Evolutionary conservation across 2,888 invertebrate genomes (phyloP), one percentile per base, ranked within the genome.

Genomic region (Microchrysa polita): DNA sequence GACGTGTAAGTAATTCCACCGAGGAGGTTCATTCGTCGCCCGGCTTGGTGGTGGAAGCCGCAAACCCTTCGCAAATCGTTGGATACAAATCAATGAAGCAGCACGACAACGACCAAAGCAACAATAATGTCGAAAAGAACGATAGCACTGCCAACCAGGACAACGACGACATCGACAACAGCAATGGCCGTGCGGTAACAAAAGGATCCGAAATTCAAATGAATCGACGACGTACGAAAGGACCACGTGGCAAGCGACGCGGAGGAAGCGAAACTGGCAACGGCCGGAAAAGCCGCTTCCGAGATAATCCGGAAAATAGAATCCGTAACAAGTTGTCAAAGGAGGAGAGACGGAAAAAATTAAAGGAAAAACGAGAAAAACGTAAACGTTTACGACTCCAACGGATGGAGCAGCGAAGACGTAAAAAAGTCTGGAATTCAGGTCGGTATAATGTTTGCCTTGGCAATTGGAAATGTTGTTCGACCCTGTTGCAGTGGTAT

Each of bases 341-440:
- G n/a, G 73, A 74, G 27, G 74, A 76, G 20, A 69, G 60, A 42
- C 73, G 74, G 44, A 76, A 73, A 76, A 63, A 74, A 52, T 59
- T 74, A 55, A 73, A 76, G 59, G 74, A 61, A 67, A 76, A 74
- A 72, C 73, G 74, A 55, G 73, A 73, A 71, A 59, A 52, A 44
- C 69, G 73, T 65, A 48, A 73, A 57, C 74, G 63, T 65, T 61
- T 69, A 65, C 73, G 74, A 69, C 65, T 69, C 53, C 73, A 74
- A 65, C 69, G 73, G 42, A 72, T 72, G 52, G 72, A 72, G 44
- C 57, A 48, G 52, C 72, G 72, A 16, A 72, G 48, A 23, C 72
- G 72, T 44, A 72, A 72, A 57, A 69, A 69, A 16, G 9, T 40
- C 14, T 55, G 42, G 69, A 69, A 69, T 69, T 18, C 42, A 69